These are phyloP conservation scores for Plusia festucae DNA, from an alignment of 2,888 invertebrate species.

Conservation along the genomic window DNA sequence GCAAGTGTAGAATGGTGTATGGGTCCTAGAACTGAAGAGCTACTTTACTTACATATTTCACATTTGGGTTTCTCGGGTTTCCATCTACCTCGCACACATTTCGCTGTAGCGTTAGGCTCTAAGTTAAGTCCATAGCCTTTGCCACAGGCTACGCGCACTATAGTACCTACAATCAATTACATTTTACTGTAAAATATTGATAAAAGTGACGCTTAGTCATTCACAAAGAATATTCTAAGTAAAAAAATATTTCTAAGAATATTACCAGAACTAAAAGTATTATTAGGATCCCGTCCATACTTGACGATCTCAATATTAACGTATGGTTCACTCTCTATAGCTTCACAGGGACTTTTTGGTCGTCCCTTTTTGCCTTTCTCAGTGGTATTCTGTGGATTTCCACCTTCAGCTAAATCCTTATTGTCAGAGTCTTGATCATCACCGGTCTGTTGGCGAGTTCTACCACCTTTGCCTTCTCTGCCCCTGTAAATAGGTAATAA, in stretches of 20 bases:
- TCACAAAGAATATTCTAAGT: no score
- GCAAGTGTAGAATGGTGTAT: no score
- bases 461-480: slow-evolving; percentile 82
- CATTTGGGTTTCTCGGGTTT: slow-evolving; percentile 95
- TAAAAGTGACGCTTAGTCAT: no score
- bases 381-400: slow-evolving; percentile 70
- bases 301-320: slow-evolving; percentile 92
- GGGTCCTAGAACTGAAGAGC: no score
- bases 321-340: slow-evolving; percentile 90
- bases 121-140: slow-evolving; percentile 94
- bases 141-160: slow-evolving; percentile 93
- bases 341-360: slow-evolving; percentile 91
- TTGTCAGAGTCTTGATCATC: slow-evolving; percentile 69
- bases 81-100: slow-evolving; percentile 96
- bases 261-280: slow-evolving; percentile 92
- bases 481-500: slow-evolving; percentile 68
- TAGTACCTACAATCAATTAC: slow-evolving; percentile 90
- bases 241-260: no score
- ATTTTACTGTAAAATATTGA: no score
- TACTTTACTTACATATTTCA: slow-evolving; percentile 91
- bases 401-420: slow-evolving; percentile 62
- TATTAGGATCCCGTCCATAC: slow-evolving; percentile 92
- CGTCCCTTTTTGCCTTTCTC: slow-evolving; percentile 83
- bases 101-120: slow-evolving; percentile 92
- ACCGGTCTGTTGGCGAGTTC: slow-evolving; percentile 70